Conservation (phyloP, 2,888 invertebrate genomes). For the Brenthis ino region DNA sequence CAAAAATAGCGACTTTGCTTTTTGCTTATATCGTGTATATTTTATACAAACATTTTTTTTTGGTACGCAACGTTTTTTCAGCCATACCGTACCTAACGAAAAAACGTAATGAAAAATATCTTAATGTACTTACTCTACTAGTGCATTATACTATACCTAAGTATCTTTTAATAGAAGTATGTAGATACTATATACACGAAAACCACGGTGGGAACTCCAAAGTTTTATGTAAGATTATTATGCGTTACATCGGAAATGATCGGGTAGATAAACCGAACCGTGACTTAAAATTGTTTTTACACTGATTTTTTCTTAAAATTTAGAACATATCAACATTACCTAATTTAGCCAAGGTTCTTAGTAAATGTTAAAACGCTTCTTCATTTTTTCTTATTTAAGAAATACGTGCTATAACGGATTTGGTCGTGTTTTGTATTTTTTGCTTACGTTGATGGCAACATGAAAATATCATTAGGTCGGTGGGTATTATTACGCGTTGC, state of each 20-base stretch:
- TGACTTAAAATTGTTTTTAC: constrained; percentile 38
- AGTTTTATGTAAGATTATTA: constrained; percentile 56
- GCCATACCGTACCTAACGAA: too few species aligned
- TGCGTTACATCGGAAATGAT: constrained; percentile 67
- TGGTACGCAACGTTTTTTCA: too few species aligned
- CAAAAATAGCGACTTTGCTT: too few species aligned
- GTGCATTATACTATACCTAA: constrained; percentile 27
- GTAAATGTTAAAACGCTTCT: not conserved
- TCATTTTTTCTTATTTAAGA: not conserved
- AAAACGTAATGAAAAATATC: too few species aligned
- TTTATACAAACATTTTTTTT: too few species aligned
- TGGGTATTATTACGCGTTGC: constrained; percentile 59
- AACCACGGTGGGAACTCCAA: constrained; percentile 46
- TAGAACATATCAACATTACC: not conserved
- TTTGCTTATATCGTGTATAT: too few species aligned
- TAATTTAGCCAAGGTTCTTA: not conserved
- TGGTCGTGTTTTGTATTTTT: not conserved
- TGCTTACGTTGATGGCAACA: constrained; percentile 2
- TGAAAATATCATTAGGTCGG: constrained; percentile 23
- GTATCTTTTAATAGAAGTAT: too few species aligned
- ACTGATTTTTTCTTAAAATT: not conserved
- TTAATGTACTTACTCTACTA: constrained; percentile 20
- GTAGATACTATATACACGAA: constrained; percentile 35
- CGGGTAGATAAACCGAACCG: constrained; percentile 52
- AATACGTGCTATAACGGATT: constrained; percentile 12